Conservation (phyloP, 2,113 vertebrate species). For the Lutjanus erythropterus region DNA sequence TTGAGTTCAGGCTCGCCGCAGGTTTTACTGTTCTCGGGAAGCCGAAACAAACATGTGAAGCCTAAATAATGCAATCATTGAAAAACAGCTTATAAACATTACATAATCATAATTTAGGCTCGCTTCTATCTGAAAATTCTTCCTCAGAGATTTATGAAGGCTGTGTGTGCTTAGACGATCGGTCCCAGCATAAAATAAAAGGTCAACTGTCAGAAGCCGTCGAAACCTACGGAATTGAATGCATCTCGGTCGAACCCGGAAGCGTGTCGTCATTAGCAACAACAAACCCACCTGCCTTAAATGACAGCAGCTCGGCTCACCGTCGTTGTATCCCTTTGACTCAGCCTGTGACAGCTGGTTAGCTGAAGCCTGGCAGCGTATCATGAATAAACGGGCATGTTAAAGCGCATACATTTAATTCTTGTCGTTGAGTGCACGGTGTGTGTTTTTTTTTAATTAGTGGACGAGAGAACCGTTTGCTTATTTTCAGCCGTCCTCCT, state of each 20-base stretch:
- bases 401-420: background rate
- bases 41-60: slow-evolving; percentile 21
- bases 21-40: background rate
- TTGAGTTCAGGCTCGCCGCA: background rate
- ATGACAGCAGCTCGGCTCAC: slow-evolving; percentile 1
- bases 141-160: background rate
- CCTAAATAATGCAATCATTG: no score
- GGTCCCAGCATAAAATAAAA: background rate
- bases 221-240: background rate
- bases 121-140: rapidly evolving
- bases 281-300: slow-evolving; percentile 67
- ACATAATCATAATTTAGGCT: background rate
- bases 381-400: background rate
- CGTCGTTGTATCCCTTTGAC: background rate
- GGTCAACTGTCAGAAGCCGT: rapidly evolving
- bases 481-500: background rate
- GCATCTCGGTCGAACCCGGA: slow-evolving; percentile 47
- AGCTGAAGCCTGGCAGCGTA: background rate
- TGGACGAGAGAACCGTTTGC: background rate
- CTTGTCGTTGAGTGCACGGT: no score
- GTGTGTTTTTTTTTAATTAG: background rate
- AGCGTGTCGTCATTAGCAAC: slow-evolving; percentile 67
- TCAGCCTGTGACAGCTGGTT: background rate
- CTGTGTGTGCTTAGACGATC: background rate
- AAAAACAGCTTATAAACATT: background rate